Conservation (phyloP, 2,797 vertebrate species). For the Tapera naevia region DNA sequence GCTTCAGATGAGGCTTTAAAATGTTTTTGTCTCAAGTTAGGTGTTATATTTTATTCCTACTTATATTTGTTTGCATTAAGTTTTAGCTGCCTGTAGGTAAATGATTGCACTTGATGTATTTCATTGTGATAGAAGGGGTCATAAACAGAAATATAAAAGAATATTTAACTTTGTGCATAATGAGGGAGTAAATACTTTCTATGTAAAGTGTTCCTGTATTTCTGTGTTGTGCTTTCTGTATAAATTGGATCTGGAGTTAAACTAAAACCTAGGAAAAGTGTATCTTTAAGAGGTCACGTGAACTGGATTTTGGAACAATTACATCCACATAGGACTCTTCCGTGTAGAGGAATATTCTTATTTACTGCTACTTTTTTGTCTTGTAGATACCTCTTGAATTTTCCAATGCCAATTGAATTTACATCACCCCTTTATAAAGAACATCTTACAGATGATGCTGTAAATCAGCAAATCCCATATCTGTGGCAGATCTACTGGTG, state of each 20-base stretch:
- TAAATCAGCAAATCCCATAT: conserved; percentile 83
- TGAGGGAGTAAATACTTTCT: not conserved
- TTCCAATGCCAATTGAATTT: conserved; percentile 82
- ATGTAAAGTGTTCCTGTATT: not conserved
- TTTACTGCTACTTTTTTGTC: not conserved
- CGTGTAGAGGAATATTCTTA: not conserved
- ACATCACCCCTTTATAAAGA: conserved; percentile 78
- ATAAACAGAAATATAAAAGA: not conserved
- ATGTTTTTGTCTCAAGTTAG: not conserved
- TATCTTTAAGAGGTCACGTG: not conserved
- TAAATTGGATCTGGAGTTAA: not conserved
- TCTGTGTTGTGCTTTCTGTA: not conserved
- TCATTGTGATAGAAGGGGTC: not conserved
- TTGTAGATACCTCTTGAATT: conserved; percentile 86
- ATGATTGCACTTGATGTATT: not conserved
- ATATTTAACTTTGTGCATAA: not conserved
- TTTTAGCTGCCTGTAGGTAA: not conserved
- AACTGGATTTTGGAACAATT: not conserved
- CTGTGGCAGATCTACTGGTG: conserved; percentile 93
- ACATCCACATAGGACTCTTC: not conserved
- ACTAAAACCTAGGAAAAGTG: not conserved
- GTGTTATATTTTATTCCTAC: not conserved
- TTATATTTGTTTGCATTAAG: not conserved
- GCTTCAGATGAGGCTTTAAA: not conserved
- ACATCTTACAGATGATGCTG: conserved; percentile 81